These are phyloP conservation scores for Thalassoma bifasciatum DNA, from an alignment of 2,113 vertebrate species.

Conservation along the genomic window DNA sequence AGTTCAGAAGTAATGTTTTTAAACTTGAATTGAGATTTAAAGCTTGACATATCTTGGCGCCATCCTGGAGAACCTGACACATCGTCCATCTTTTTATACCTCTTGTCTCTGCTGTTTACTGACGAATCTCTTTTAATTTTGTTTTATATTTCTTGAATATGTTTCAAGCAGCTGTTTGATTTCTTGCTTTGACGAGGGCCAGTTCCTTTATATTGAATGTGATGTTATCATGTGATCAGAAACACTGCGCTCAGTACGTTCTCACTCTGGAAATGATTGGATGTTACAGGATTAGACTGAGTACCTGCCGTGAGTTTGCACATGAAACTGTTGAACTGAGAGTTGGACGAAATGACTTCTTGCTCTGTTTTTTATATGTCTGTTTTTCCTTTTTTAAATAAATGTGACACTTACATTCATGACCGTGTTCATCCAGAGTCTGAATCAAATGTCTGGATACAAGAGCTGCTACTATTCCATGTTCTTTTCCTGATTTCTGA, in stretches of 20 bases:
- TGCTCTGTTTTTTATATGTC: conserved; percentile 54
- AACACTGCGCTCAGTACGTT: conserved; percentile 56
- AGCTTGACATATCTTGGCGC: too few species aligned
- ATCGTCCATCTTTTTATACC: too few species aligned
- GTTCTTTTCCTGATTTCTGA: too few species aligned
- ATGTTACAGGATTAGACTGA: conserved; percentile 12
- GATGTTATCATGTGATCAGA: conserved; percentile 39
- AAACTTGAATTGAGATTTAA: too few species aligned
- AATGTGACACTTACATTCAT: conserved; percentile 67
- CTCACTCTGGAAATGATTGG: conserved; percentile 21
- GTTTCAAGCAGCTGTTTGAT: conserved; percentile 25
- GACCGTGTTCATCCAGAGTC: conserved; percentile 27
- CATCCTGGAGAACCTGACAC: too few species aligned
- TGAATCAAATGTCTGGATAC: conserved; percentile 9
- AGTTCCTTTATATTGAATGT: conserved; percentile 15
- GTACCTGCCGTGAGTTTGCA: conserved; percentile 11
- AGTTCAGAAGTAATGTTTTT: too few species aligned
- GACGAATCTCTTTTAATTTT: conserved; percentile 27
- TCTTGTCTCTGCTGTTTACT: too few species aligned
- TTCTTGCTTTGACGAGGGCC: conserved; percentile 8
- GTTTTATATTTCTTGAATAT: conserved; percentile 15
- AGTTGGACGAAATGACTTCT: conserved; percentile 34
- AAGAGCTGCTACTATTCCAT: background rate
- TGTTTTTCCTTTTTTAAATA: conserved; percentile 62
- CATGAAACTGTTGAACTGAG: conserved; percentile 18